Conservation (phyloP, 2,888 invertebrate genomes). For the Callosobruchus maculatus region DNA sequence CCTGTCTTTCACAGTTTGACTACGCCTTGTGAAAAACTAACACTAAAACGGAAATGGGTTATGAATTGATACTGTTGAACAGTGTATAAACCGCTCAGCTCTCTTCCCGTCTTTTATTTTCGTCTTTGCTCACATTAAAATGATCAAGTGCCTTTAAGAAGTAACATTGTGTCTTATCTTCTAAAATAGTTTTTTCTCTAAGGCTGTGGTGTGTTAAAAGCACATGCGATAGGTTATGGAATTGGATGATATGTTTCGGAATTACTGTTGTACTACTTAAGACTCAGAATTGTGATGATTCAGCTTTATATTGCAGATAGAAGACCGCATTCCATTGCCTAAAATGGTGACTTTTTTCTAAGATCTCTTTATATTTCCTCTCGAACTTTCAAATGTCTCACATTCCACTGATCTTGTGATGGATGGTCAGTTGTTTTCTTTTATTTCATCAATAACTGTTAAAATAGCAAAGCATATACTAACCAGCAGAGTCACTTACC, state of each 20-base stretch:
- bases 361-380: neutral
- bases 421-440: neutral
- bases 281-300: neutral
- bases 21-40: too few species aligned
- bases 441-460: neutral
- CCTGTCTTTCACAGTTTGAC: too few species aligned
- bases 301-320: neutral
- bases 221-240: neutral
- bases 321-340: neutral
- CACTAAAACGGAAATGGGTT: too few species aligned
- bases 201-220: neutral
- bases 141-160: neutral
- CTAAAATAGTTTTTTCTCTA: neutral
- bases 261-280: neutral
- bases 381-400: neutral
- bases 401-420: neutral
- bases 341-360: neutral
- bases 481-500: too few species aligned
- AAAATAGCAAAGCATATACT: too few species aligned
- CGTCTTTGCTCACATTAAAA: neutral
- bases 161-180: neutral
- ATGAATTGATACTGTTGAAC: neutral
- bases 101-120: neutral
- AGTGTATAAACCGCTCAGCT: neutral
- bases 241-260: neutral